phyloP scores from a whole-genome alignment of 2,888 invertebrate genomes.

The Noctua comes region DNA sequence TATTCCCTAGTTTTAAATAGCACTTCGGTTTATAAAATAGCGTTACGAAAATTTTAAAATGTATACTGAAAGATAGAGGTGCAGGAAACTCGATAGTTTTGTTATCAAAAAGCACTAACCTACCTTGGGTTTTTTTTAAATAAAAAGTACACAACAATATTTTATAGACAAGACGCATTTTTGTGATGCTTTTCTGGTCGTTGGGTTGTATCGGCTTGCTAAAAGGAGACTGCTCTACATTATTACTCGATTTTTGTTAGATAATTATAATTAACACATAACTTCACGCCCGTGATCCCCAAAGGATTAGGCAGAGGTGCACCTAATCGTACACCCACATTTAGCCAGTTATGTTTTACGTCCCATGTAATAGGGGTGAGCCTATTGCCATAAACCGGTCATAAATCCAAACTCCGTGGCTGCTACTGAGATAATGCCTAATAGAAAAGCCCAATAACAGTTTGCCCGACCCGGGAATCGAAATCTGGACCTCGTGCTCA shows the following conservation, averaged over 20 bases:
- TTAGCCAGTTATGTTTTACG: not conserved
- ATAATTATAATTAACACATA: not conserved
- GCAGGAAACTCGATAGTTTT: not conserved
- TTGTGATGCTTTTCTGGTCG: not conserved
- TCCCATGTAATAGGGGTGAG: not conserved
- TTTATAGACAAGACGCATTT: not conserved
- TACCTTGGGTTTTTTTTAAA: not conserved
- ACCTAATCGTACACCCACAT: not conserved
- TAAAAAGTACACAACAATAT: not conserved
- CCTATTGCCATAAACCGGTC: not conserved
- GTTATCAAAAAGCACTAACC: not conserved
- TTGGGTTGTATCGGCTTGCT: not conserved
- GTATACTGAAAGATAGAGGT: not conserved
- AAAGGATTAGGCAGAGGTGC: not conserved
- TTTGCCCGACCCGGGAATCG: no score
- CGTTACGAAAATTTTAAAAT: constrained; percentile 31
- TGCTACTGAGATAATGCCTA: not conserved
- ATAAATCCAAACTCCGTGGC: not conserved
- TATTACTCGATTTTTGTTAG: not conserved
- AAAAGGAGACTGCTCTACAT: not conserved
- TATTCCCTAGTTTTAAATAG: constrained; percentile 42
- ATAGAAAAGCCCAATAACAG: no score
- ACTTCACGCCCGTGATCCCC: not conserved
- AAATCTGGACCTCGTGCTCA: no score
- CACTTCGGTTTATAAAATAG: constrained; percentile 23